Conservation (phyloP, 2,888 invertebrate genomes). For the Drosophila tanythrix region DNA sequence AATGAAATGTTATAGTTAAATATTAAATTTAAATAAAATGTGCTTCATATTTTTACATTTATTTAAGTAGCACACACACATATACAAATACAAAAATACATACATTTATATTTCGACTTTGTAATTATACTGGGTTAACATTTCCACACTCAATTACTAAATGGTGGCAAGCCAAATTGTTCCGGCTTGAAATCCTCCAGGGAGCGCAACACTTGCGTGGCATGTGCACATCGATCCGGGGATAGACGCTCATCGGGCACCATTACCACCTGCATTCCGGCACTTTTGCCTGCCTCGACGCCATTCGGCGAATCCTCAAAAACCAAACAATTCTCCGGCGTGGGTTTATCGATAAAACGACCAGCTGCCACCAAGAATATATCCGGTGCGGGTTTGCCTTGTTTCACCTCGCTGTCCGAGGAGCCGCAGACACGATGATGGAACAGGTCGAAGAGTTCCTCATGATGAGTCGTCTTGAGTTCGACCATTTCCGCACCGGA, state of each 20-base stretch:
- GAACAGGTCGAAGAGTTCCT: slow-evolving; percentile 89
- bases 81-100: slow-evolving; percentile 7
- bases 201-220: slow-evolving; percentile 90
- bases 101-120: slow-evolving; percentile 7
- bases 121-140: slow-evolving; percentile 15
- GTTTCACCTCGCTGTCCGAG: slow-evolving; percentile 92
- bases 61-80: slow-evolving; percentile 18
- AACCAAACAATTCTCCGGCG: slow-evolving; percentile 89
- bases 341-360: slow-evolving; percentile 89
- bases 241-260: slow-evolving; percentile 89
- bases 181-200: slow-evolving; percentile 93
- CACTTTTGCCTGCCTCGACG: slow-evolving; percentile 90
- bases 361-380: slow-evolving; percentile 92
- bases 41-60: neutral
- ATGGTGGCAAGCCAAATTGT: slow-evolving; percentile 93
- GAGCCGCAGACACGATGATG: slow-evolving; percentile 93
- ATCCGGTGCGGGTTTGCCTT: slow-evolving; percentile 95
- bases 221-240: slow-evolving; percentile 86
- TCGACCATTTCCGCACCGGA: slow-evolving; percentile 90
- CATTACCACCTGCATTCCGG: slow-evolving; percentile 95
- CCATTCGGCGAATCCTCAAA: slow-evolving; percentile 98
- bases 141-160: slow-evolving; percentile 70
- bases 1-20: neutral
- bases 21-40: neutral
- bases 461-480: slow-evolving; percentile 88